Conservation (phyloP, 1,140 invertebrate species). For the Oncopodura yosiiana region DNA sequence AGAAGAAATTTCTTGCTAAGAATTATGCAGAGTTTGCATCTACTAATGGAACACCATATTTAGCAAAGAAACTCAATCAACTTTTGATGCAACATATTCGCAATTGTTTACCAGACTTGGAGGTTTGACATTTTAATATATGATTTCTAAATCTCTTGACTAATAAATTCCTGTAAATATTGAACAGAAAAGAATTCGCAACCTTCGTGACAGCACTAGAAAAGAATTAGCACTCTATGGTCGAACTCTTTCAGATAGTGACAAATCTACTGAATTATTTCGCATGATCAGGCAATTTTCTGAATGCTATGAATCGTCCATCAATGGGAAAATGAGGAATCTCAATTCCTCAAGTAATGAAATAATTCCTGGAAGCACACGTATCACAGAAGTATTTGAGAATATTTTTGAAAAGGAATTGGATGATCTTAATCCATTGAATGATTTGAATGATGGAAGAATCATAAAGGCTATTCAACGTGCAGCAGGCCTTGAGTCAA, state of each 20-base stretch:
- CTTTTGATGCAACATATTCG: constrained; percentile 97
- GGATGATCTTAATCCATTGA: constrained; percentile 84
- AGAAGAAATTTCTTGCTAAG: constrained; percentile 79
- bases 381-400: constrained; percentile 98
- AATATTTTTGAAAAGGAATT: constrained; percentile 88
- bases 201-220: constrained; percentile 95
- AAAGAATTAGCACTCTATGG: constrained; percentile 84
- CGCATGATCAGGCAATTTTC: constrained; percentile 99
- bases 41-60: constrained; percentile 87
- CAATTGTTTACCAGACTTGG: constrained; percentile 92
- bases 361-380: constrained; percentile 92
- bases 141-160: too few species aligned
- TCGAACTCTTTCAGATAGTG: constrained; percentile 62
- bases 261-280: constrained; percentile 78
- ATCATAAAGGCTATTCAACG: constrained; percentile 95
- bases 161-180: too few species aligned
- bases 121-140: too few species aligned
- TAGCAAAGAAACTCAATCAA: constrained; percentile 92
- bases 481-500: constrained; percentile 78
- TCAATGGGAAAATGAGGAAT: constrained; percentile 91
- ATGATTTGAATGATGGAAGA: constrained; percentile 81
- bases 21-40: constrained; percentile 94
- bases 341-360: constrained; percentile 98
- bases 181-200: constrained; percentile 81
- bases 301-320: constrained; percentile 91